Conservation (phyloP, 2,113 vertebrate genomes). For the Heteronetta atricapilla region DNA sequence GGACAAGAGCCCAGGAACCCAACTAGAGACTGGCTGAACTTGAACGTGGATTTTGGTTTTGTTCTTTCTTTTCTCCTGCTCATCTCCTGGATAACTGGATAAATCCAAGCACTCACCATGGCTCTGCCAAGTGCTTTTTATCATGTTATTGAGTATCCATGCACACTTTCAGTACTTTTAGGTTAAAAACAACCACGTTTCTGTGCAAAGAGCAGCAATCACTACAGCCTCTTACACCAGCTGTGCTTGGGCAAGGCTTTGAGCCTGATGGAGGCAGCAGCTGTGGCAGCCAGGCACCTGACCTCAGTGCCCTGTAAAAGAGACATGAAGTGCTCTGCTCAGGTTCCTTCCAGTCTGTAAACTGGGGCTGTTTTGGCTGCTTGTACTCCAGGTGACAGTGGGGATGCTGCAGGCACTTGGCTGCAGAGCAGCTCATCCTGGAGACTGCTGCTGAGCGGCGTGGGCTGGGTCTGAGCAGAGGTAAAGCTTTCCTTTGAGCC, state of each 20-base stretch:
- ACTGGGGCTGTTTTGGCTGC: neutral
- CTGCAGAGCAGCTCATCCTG: neutral
- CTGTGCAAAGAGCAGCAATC: neutral
- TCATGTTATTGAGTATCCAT: neutral
- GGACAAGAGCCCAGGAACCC: neutral
- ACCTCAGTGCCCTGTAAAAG: neutral
- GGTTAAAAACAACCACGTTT: neutral
- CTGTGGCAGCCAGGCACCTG: neutral
- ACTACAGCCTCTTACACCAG: neutral
- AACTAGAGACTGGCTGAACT: neutral
- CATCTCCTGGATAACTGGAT: neutral
- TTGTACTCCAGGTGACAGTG: neutral
- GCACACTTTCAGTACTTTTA: neutral
- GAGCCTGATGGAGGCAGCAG: neutral
- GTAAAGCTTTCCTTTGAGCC: neutral
- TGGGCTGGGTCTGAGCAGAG: neutral
- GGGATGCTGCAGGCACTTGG: rapidly evolving
- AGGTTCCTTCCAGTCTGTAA: neutral
- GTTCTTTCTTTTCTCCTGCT: neutral
- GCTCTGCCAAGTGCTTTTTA: neutral
- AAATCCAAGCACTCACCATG: neutral
- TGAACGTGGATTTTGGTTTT: neutral
- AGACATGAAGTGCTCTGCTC: rapidly evolving
- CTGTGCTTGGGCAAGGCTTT: neutral
- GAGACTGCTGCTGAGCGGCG: neutral